Evolutionary conservation across 2,888 invertebrate species (phyloP).

Genomic region (Endotricha flammealis): DNA sequence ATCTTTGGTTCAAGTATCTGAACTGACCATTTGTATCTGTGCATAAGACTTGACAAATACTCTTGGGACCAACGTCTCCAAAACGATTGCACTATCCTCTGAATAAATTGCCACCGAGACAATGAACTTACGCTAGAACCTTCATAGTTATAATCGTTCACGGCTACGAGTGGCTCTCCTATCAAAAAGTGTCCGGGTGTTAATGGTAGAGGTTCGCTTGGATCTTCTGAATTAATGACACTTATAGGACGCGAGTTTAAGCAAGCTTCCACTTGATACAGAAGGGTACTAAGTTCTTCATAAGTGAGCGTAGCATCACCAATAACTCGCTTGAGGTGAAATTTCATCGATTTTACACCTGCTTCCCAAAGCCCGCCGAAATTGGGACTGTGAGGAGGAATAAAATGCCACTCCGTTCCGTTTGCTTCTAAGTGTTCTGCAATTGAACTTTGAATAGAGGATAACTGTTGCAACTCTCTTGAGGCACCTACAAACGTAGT

Average conservation of each 20-base stretch:
- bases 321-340: slow-evolving; percentile 13
- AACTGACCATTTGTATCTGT: slow-evolving; percentile 19
- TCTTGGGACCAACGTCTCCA: slow-evolving; percentile 22
- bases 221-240: slow-evolving; percentile 11
- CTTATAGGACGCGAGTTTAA: slow-evolving; percentile 12
- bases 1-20: slow-evolving; percentile 17
- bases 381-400: slow-evolving; percentile 16
- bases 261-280: slow-evolving; percentile 11
- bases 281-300: slow-evolving; percentile 12
- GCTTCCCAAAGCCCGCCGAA: slow-evolving; percentile 15
- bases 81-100: slow-evolving; percentile 20
- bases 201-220: slow-evolving; percentile 11
- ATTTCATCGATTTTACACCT: slow-evolving; percentile 13
- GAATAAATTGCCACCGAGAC: slow-evolving; percentile 20
- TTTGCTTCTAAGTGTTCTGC: slow-evolving; percentile 8
- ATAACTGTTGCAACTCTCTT: slow-evolving; percentile 13
- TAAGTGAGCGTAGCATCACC: slow-evolving; percentile 10
- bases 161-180: slow-evolving; percentile 17
- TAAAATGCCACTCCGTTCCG: slow-evolving; percentile 16
- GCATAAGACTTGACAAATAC: slow-evolving; percentile 15
- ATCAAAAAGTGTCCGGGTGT: slow-evolving; percentile 24
- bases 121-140: slow-evolving; percentile 12
- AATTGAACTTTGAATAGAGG: not conserved
- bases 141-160: slow-evolving; percentile 16
- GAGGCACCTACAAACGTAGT: slow-evolving; percentile 21